These are phyloP conservation scores for Cossypha niveicapilla DNA, from an alignment of 2,797 vertebrate species.

Conservation along the genomic window DNA sequence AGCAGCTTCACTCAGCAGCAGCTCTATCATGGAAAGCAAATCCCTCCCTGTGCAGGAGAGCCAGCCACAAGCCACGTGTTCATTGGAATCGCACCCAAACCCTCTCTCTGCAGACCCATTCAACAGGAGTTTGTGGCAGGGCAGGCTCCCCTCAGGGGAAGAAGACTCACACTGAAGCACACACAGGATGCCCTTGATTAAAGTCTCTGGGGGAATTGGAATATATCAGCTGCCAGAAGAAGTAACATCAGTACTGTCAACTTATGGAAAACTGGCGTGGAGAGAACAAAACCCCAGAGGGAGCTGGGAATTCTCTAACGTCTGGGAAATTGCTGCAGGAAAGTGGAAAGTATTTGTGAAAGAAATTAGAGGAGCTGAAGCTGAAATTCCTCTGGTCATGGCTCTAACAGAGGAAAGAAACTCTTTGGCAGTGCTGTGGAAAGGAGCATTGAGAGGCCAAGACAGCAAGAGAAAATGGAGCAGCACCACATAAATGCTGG, in stretches of 20 bases:
- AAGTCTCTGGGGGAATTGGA: background rate
- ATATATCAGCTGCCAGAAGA: background rate
- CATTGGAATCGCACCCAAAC: background rate
- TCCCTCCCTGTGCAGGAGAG: background rate
- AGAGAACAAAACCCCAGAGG: background rate
- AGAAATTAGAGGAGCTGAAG: conserved; percentile 1
- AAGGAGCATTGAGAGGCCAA: background rate
- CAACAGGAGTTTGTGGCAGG: background rate
- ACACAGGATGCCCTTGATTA: background rate
- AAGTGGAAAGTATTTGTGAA: conserved; percentile 27
- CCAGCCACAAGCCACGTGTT: background rate
- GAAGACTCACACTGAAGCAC: background rate
- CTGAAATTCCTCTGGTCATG: background rate
- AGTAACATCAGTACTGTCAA: background rate
- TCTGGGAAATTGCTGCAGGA: conserved; percentile 34
- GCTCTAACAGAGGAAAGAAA: background rate
- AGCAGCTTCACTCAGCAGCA: background rate
- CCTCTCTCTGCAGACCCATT: background rate
- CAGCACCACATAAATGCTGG: background rate
- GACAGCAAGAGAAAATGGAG: background rate
- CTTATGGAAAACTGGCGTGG: background rate
- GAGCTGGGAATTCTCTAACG: background rate
- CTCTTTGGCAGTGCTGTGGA: background rate
- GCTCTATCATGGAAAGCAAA: background rate
- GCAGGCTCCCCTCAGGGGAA: background rate